Conservation (phyloP, 2,888 invertebrate genomes). For the Epinotia demarniana region DNA sequence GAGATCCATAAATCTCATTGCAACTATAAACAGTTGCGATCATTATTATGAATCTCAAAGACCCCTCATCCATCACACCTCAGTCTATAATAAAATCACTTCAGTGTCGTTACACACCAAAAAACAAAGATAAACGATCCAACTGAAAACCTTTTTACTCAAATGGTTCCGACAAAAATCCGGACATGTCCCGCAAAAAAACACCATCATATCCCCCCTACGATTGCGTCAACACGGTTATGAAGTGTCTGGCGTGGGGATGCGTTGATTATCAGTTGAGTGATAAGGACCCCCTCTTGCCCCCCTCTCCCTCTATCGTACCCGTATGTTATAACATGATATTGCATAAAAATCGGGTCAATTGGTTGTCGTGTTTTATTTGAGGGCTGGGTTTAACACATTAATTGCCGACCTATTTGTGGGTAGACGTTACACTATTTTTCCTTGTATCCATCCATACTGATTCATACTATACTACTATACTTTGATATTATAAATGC, state of each 20-base stretch:
- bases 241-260: slow-evolving; percentile 61
- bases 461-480: too few relatives aligned
- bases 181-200: slow-evolving; percentile 42
- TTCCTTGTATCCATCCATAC: neutral
- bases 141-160: neutral
- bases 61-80: neutral
- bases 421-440: neutral
- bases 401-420: neutral
- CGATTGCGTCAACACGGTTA: slow-evolving; percentile 64
- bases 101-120: neutral
- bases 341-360: slow-evolving; percentile 41
- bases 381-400: neutral
- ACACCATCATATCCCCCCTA: slow-evolving; percentile 51
- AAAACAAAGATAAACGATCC: neutral
- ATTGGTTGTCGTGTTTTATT: slow-evolving; percentile 25
- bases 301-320: slow-evolving; percentile 53
- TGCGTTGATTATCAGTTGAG: slow-evolving; percentile 70
- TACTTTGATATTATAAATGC: too few relatives aligned
- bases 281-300: slow-evolving; percentile 59
- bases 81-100: neutral
- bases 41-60: too few relatives aligned
- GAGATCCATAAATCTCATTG: too few relatives aligned
- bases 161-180: slow-evolving; percentile 19
- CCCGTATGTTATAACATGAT: slow-evolving; percentile 61
- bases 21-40: too few relatives aligned